Conservation (phyloP, 1,140 invertebrate species). For the Coelopa frigida region DNA sequence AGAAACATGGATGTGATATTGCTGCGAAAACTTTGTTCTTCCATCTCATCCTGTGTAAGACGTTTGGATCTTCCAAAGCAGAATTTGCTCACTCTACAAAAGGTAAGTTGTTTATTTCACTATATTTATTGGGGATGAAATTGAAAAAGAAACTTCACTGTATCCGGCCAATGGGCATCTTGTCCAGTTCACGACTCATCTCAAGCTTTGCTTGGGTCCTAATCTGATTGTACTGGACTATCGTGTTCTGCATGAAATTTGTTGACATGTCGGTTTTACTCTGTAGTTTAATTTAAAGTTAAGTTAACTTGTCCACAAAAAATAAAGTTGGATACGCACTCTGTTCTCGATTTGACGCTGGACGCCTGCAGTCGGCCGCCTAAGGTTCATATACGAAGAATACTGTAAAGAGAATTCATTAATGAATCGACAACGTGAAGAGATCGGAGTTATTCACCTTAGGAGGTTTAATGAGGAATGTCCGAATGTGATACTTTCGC, state of each 20-base stretch:
- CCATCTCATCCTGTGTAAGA: conserved; percentile 37
- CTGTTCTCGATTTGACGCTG: conserved; percentile 9
- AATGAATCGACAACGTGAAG: background rate
- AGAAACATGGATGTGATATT: conserved; percentile 39
- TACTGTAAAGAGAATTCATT: background rate
- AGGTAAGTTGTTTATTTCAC: background rate
- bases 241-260: conserved; percentile 43
- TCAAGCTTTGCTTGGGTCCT: conserved; percentile 44
- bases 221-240: conserved; percentile 42
- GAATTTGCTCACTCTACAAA: conserved; percentile 23
- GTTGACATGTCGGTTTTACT: conserved; percentile 8
- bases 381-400: conserved; percentile 6
- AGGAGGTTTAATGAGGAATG: conserved; percentile 60
- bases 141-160: conserved; percentile 26
- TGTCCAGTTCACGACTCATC: conserved; percentile 44
- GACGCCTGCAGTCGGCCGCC: conserved; percentile 7
- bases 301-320: too few relatives aligned
- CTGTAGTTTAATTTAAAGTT: too few relatives aligned
- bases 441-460: conserved; percentile 42
- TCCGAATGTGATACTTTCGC: conserved; percentile 62
- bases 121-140: background rate
- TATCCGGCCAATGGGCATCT: conserved; percentile 43
- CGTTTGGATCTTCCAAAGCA: conserved; percentile 28
- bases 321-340: too few relatives aligned
- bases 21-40: conserved; percentile 36